These are phyloP conservation scores for Orientallactaga sibirica DNA, from an alignment of 2,797 vertebrate genomes.

Conservation along the genomic window DNA sequence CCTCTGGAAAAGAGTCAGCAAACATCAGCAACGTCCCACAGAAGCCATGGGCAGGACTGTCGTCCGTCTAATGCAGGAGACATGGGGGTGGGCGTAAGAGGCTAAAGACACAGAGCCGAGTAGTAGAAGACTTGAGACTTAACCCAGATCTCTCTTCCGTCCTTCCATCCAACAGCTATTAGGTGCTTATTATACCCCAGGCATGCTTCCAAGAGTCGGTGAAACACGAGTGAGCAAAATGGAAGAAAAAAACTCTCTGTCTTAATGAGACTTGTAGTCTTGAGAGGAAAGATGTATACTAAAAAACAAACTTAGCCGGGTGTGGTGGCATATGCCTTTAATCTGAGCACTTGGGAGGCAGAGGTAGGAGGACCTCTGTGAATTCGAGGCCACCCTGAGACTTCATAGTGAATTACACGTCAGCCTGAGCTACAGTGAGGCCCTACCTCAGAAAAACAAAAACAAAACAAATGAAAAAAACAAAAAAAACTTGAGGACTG, in stretches of 20 bases:
- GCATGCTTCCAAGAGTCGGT: background rate
- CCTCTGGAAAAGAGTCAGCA: background rate
- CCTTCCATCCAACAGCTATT: slow-evolving; percentile 8
- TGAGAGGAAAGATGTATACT: background rate
- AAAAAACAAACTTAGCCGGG: background rate
- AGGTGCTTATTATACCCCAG: background rate
- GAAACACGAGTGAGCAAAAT: background rate
- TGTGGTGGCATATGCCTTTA: too few relatives aligned
- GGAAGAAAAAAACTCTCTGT: background rate
- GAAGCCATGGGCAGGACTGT: background rate
- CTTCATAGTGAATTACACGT: too few relatives aligned
- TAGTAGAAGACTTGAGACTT: background rate
- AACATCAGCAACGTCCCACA: background rate
- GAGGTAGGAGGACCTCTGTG: too few relatives aligned
- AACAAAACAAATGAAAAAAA: too few relatives aligned
- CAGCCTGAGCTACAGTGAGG: too few relatives aligned
- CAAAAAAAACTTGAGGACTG: too few relatives aligned
- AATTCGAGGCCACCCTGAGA: too few relatives aligned
- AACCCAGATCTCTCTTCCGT: background rate
- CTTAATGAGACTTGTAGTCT: background rate
- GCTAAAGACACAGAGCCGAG: background rate
- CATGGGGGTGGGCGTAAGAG: background rate
- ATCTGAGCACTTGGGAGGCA: too few relatives aligned
- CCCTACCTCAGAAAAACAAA: too few relatives aligned
- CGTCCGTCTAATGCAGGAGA: background rate